These are phyloP conservation scores for Trogon melanurus DNA, from an alignment of 2,113 vertebrate genomes.

Conservation along the genomic window DNA sequence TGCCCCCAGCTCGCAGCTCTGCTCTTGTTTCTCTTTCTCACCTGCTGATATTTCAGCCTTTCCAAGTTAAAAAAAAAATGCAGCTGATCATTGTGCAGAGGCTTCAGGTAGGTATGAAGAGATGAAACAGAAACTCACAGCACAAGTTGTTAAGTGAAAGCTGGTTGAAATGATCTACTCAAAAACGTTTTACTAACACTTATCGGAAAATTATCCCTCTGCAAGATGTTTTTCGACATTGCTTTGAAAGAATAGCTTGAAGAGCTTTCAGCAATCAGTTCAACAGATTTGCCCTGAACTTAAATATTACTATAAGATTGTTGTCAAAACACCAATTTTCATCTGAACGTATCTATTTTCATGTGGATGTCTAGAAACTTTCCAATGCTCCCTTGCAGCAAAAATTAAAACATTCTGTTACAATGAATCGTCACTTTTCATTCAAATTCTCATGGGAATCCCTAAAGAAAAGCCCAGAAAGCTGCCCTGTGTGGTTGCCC, in stretches of 20 bases:
- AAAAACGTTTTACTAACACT: not conserved
- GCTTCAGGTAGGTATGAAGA: not conserved
- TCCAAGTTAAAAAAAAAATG: not conserved
- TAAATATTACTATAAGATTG: not conserved
- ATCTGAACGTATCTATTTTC: not conserved
- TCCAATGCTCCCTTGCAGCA: not conserved
- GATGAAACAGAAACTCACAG: not conserved
- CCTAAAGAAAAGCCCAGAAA: not conserved
- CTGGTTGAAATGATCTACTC: not conserved
- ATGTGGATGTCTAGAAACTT: not conserved
- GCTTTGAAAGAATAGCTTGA: not conserved
- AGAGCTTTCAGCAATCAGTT: not conserved
- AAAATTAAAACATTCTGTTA: not conserved
- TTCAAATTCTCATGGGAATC: not conserved
- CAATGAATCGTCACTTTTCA: not conserved
- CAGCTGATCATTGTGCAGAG: not conserved
- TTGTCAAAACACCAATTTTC: not conserved
- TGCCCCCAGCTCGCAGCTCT: not conserved
- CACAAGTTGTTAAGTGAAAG: not conserved
- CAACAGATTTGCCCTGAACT: not conserved
- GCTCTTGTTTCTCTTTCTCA: not conserved
- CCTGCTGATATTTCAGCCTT: not conserved
- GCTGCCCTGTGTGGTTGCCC: not conserved
- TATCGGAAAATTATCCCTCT: not conserved
- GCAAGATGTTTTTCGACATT: not conserved